These are phyloP conservation scores for Dryocosmus kuriphilus DNA, from an alignment of 2,888 invertebrate genomes.

Conservation along the genomic window DNA sequence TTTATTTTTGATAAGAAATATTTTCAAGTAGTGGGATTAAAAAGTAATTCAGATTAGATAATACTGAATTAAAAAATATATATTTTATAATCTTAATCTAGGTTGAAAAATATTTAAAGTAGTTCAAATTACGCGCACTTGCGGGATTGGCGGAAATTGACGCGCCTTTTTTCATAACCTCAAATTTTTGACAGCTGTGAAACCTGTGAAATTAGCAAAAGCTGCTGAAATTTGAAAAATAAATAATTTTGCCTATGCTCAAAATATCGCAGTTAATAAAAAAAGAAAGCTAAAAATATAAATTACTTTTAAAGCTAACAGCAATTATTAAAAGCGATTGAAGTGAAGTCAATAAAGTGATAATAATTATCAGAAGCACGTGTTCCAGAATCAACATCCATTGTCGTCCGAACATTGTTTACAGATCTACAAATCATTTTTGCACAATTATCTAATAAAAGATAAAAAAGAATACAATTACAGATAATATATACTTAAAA, in stretches of 20 bases:
- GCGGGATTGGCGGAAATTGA: background rate
- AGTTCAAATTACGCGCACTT: no score
- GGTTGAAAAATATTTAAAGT: no score
- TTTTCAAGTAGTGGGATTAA: no score
- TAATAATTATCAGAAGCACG: background rate
- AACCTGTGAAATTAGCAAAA: background rate
- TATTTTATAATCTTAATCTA: no score
- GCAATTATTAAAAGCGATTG: background rate
- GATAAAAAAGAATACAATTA: background rate
- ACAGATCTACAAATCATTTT: background rate
- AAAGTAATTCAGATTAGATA: no score
- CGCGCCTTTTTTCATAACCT: conserved; percentile 29
- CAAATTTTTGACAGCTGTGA: conserved; percentile 17
- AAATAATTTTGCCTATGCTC: background rate
- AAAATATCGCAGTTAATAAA: background rate
- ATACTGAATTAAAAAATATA: no score
- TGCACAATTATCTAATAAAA: background rate
- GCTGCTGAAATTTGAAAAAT: background rate
- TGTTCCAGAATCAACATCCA: background rate
- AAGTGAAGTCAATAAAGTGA: no score
- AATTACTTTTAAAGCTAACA: background rate
- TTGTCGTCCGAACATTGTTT: background rate
- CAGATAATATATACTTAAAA: background rate
- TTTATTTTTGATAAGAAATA: no score
- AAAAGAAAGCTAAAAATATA: background rate